Evolutionary conservation across 2,888 invertebrate genomes (phyloP).

Genomic region (Thereva nobilitata): DNA sequence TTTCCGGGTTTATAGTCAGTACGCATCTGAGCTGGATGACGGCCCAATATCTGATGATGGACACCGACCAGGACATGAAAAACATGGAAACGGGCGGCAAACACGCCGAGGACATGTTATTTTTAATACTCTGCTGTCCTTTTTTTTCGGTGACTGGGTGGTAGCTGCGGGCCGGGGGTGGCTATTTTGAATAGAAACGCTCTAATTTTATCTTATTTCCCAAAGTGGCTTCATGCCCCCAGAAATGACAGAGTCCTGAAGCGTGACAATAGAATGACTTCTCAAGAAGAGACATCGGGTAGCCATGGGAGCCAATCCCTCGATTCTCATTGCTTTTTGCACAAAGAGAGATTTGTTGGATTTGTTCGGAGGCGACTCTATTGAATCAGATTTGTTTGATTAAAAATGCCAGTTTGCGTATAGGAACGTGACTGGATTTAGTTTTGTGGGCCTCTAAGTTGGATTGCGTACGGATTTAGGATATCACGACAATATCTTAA

Average conservation of each 20-base stretch:
- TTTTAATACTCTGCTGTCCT: too few species aligned
- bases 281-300: slow-evolving; percentile 8
- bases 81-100: too few species aligned
- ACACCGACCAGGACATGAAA: not conserved
- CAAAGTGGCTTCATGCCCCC: slow-evolving; percentile 9
- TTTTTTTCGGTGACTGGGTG: too few species aligned
- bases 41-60: not conserved
- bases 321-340: slow-evolving; percentile 17
- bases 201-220: slow-evolving; percentile 35
- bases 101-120: too few species aligned
- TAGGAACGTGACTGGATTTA: slow-evolving; percentile 38
- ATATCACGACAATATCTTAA: slow-evolving; percentile 32
- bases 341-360: slow-evolving; percentile 9
- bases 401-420: slow-evolving; percentile 40
- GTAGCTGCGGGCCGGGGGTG: not conserved
- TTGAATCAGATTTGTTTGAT: slow-evolving; percentile 39
- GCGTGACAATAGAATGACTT: slow-evolving; percentile 33
- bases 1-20: slow-evolving; percentile 39
- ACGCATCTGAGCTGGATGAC: slow-evolving; percentile 12
- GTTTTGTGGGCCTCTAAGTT: slow-evolving; percentile 3
- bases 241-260: slow-evolving; percentile 28
- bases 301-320: not conserved
- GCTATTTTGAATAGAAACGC: slow-evolving; percentile 40
- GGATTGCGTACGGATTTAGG: slow-evolving; percentile 15
- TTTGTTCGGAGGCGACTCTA: slow-evolving; percentile 17